Conservation (phyloP, 2,888 invertebrate genomes). For the Thecocarcelia acutangulata region DNA sequence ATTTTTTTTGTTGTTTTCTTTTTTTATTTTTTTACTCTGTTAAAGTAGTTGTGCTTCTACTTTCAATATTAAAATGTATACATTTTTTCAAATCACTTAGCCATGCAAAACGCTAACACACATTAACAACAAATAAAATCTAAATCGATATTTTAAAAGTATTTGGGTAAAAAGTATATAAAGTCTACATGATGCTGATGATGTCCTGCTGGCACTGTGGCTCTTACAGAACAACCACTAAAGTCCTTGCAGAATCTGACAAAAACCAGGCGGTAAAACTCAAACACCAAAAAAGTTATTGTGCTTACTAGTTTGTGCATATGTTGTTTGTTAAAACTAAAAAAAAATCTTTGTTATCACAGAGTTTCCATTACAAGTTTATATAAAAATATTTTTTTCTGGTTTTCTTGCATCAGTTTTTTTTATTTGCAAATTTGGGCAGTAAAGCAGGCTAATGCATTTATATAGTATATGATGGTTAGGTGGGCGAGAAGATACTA, state of each 20-base stretch:
- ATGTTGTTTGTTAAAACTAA: too few relatives aligned
- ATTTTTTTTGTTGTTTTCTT: background rate
- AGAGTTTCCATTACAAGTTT: background rate
- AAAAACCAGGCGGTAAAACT: constrained; percentile 49
- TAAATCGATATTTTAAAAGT: constrained; percentile 52
- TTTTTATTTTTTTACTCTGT: too few relatives aligned
- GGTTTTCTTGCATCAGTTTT: constrained; percentile 18
- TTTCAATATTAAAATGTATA: constrained; percentile 11
- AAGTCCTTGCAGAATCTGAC: background rate
- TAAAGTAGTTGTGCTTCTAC: too few relatives aligned
- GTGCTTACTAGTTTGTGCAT: too few relatives aligned
- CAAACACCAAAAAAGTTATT: background rate
- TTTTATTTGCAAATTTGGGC: constrained; percentile 2
- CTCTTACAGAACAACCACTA: constrained; percentile 6
- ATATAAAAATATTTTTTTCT: constrained; percentile 12
- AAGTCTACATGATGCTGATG: constrained; percentile 8
- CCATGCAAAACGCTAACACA: background rate
- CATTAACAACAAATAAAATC: constrained; percentile 28
- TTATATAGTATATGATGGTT: too few relatives aligned
- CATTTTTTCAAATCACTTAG: background rate
- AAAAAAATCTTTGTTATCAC: background rate
- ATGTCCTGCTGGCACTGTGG: background rate
- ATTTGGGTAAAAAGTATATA: constrained; percentile 23
- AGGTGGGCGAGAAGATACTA: too few relatives aligned
- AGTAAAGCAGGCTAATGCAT: background rate